Evolutionary conservation across 2,888 invertebrate species (phyloP).

Genomic region (Ochropacha duplaris): DNA sequence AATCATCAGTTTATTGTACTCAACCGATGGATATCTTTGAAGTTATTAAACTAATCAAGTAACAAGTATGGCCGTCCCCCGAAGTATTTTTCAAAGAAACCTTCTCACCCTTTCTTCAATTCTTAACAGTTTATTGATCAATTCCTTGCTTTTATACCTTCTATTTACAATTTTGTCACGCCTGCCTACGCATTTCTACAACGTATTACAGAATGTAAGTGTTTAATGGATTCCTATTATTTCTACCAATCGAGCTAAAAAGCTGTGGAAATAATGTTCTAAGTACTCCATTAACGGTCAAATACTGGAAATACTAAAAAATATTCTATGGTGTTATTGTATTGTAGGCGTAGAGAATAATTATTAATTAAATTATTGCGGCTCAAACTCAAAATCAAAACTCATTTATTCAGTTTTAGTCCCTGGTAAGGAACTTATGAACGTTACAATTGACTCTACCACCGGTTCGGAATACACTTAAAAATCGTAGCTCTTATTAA

Average conservation of each 20-base stretch:
- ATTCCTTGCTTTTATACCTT: neutral
- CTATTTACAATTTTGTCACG: slow-evolving; percentile 4
- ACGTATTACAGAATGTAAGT: slow-evolving; percentile 23
- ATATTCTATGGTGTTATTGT: too few relatives aligned
- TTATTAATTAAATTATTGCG: too few relatives aligned
- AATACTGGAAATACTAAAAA: too few relatives aligned
- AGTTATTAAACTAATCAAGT: too few relatives aligned
- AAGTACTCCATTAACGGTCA: neutral
- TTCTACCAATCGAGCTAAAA: neutral
- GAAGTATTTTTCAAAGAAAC: neutral
- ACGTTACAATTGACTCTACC: too few relatives aligned
- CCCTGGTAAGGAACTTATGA: too few relatives aligned
- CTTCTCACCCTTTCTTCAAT: neutral
- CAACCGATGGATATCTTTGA: neutral
- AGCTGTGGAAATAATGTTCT: neutral
- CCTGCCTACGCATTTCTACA: slow-evolving; percentile 31
- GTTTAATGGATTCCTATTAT: neutral
- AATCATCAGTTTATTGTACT: neutral
- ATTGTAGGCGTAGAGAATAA: neutral
- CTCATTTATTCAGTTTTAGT: too few relatives aligned
- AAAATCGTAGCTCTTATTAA: too few relatives aligned
- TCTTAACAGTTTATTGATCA: neutral
- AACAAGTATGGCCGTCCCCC: neutral
- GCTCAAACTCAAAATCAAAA: too few relatives aligned
- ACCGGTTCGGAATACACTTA: too few relatives aligned